Conservation (phyloP, 2,888 invertebrate species). For the Erebia palarica region DNA sequence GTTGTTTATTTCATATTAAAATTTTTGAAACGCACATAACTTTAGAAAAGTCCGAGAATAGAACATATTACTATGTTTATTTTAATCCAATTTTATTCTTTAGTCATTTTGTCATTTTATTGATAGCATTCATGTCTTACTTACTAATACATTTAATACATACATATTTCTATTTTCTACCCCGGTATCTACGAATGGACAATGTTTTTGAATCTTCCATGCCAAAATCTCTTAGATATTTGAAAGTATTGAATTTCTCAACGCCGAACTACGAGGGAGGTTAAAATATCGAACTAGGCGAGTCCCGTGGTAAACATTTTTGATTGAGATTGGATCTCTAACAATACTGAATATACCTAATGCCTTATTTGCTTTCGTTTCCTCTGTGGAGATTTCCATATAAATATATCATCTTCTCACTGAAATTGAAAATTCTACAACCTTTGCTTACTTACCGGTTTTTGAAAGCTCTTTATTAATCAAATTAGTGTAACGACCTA, state of each 20-base stretch:
- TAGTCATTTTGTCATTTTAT: too few species aligned
- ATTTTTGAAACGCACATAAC: neutral
- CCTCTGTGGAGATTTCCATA: neutral
- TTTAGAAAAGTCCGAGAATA: too few species aligned
- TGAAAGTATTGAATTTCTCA: constrained; percentile 11
- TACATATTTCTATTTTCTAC: neutral
- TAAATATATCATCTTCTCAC: neutral
- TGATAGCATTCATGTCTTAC: too few species aligned
- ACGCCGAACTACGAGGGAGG: constrained; percentile 48
- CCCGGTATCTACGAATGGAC: neutral
- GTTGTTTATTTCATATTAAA: too few species aligned
- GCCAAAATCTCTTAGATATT: neutral
- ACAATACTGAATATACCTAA: constrained; percentile 23
- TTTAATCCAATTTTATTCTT: neutral
- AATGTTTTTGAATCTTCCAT: neutral
- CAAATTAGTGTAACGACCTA: too few species aligned
- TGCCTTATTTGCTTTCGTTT: constrained; percentile 15
- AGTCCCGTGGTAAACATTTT: constrained; percentile 65
- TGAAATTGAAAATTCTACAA: neutral
- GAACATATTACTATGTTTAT: neutral
- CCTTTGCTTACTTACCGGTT: too few species aligned
- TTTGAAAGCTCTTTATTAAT: too few species aligned
- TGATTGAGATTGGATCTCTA: constrained; percentile 59
- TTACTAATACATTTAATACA: too few species aligned
- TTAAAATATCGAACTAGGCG: constrained; percentile 59